Base-by-base conservation (phyloP, 2,888 invertebrate genomes). In the Helobdella robusta region DNA sequence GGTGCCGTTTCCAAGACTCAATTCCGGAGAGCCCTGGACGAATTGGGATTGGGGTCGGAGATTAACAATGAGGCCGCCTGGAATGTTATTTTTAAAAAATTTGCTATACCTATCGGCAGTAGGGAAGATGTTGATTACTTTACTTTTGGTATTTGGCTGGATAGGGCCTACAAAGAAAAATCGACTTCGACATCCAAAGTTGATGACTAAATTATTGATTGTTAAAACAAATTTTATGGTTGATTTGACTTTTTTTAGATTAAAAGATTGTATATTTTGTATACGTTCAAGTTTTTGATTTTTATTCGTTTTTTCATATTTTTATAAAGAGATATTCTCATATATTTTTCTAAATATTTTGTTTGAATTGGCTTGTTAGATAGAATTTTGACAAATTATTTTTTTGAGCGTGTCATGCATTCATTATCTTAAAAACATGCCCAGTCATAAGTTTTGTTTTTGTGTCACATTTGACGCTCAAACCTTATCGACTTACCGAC, bases 1-100 rank as follows among this genome's bases (percentile, higher is more conserved):
- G 79, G 79, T 18, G 73, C 74, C n/a, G 76, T 79, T 15, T 75
- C 78, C 20, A 69, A 74, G 64, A 75, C 74, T 34, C 79, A 79
- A 73, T 79, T 79, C 72, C 72, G 77, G 32, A 70, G 79, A 34
- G 78, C 78, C 2, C 74, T 79, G n/a, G 75, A 72, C 50, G 77
- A 77, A 62, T 73, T 79, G 1, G 74, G 77, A 60, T 72, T 79
- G n/a, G 77, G 74, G 40, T 25, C 62, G 11, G 50, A 30, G n/a
- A 62, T 50, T 30, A 25, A 15, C 46, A 44, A 25, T 30, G 76
- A 78, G 65, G 72, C 73, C 48, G 78, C 78, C 64, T 73, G 76
- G 69, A 73, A 74, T 64, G 68, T 75, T 54, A 70, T 80, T 20
- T 76, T 72, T 72, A 71, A 76, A 67, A 75, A 74, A 69, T 80